Evolutionary conservation across 2,113 vertebrate species (phyloP).

Genomic region (Percina caprodes): DNA sequence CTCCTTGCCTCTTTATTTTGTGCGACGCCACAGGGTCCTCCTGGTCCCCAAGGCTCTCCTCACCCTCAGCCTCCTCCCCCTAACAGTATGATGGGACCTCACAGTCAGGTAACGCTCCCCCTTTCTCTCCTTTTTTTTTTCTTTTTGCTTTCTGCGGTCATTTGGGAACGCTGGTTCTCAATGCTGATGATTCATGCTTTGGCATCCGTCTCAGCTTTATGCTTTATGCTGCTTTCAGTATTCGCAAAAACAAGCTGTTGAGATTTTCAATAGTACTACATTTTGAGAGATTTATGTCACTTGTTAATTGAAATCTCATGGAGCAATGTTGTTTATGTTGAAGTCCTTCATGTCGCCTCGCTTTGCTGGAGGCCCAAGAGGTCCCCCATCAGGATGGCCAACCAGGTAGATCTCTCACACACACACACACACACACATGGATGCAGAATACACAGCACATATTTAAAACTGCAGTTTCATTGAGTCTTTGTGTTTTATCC

Average conservation of each 20-base stretch:
- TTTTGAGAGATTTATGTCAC: background rate
- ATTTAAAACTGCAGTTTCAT: conserved; percentile 13
- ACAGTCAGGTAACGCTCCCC: conserved; percentile 94
- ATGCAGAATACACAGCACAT: background rate
- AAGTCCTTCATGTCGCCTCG: conserved; percentile 99
- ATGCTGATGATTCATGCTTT: conserved; percentile 75
- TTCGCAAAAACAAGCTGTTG: conserved; percentile 17
- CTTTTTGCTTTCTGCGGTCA: conserved; percentile 59
- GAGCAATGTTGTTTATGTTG: conserved; percentile 73
- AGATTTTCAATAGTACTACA: background rate
- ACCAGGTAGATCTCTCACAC: conserved; percentile 87
- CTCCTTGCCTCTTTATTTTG: conserved; percentile 76
- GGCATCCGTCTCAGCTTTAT: conserved; percentile 67
- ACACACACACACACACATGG: background rate
- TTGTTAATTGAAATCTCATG: conserved; percentile 7
- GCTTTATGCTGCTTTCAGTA: conserved; percentile 54
- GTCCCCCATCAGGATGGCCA: conserved; percentile 97
- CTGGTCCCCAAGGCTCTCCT: conserved; percentile 99
- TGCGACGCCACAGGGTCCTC: conserved; percentile 94
- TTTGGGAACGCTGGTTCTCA: conserved; percentile 60
- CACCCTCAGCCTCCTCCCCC: conserved; percentile 99
- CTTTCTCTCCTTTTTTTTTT: conserved; percentile 38
- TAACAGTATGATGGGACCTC: conserved; percentile 99
- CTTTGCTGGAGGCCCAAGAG: conserved; percentile 95
- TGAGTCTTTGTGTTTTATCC: conserved; percentile 17